A percentile compares a stretch with the other conserved stretches of the same genome.
These are phyloP conservation scores for Sebastes minor DNA, from an alignment of 2,797 vertebrate species.

Conservation along the genomic window DNA sequence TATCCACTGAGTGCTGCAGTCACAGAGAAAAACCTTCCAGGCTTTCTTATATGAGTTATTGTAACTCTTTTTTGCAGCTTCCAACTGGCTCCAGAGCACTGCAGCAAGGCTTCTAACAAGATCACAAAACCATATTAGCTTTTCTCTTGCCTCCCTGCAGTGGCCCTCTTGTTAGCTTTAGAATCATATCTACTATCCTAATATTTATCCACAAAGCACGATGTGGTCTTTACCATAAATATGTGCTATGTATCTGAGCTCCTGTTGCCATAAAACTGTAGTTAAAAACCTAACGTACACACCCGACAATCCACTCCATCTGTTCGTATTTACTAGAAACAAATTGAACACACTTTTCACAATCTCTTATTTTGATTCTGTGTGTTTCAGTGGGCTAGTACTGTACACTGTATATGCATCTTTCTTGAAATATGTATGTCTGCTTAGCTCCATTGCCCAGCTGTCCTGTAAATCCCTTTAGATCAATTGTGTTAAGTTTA, in stretches of 20 bases:
- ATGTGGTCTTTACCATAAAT: neutral
- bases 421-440: neutral
- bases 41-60: neutral
- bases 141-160: neutral
- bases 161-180: neutral
- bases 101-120: neutral
- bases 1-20: neutral
- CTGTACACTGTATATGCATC: neutral
- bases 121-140: neutral
- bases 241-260: neutral
- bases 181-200: neutral
- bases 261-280: neutral
- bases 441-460: neutral
- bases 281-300: neutral
- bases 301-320: neutral
- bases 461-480: neutral
- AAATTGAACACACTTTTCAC: neutral
- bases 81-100: neutral
- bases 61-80: neutral
- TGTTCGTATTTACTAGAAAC: neutral
- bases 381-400: neutral
- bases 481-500: neutral
- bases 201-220: neutral
- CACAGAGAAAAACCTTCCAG: neutral
- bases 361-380: neutral